Conservation (phyloP, 2,113 vertebrate species). For the Daubentonia madagascariensis region DNA sequence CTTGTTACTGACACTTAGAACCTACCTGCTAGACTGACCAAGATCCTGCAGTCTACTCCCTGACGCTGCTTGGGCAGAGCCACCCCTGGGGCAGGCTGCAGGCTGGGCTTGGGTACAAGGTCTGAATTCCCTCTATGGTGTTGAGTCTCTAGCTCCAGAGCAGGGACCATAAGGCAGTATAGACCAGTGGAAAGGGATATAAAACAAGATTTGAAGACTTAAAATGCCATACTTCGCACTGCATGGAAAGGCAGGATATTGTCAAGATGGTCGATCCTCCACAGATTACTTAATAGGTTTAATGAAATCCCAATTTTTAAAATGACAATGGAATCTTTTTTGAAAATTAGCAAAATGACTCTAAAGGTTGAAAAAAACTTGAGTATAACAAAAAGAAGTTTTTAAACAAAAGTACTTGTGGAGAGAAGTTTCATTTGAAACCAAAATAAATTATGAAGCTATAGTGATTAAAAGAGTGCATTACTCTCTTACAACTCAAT, state of each 20-base stretch:
- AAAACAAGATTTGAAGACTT: not conserved
- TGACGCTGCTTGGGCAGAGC: not conserved
- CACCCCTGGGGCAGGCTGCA: not conserved
- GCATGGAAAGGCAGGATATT: not conserved
- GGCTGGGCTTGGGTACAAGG: not conserved
- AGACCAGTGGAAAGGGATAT: not conserved
- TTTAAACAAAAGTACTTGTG: not conserved
- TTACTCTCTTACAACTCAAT: not conserved
- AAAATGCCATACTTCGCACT: not conserved
- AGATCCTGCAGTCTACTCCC: not conserved
- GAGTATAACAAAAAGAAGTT: not conserved
- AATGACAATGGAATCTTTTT: not conserved
- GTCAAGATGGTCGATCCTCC: not conserved
- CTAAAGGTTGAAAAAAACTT: not conserved
- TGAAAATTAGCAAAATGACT: not conserved
- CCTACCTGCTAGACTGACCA: not conserved
- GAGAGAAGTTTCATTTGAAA: not conserved
- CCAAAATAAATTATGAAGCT: not conserved
- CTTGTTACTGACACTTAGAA: not conserved
- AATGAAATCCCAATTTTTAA: conserved; percentile 4
- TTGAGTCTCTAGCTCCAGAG: not conserved
- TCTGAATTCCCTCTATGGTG: not conserved
- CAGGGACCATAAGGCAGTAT: not conserved
- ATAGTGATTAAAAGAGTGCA: not conserved
- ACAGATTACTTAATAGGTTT: not conserved